Evolutionary conservation across 1,140 invertebrate species (phyloP).

Genomic region (Caenorhabditis tropicalis): DNA sequence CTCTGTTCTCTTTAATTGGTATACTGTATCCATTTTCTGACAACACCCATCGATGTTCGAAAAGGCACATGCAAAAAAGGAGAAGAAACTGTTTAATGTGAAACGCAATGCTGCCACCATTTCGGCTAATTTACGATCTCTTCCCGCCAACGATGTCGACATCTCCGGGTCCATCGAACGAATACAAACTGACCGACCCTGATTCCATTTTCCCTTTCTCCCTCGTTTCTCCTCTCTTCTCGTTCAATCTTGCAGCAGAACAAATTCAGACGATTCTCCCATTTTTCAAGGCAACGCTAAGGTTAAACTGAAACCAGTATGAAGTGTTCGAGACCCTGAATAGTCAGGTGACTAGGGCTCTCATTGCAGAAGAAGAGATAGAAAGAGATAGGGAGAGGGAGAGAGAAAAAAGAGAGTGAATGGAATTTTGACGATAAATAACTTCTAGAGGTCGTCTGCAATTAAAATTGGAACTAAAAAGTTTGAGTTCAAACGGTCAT

Average conservation of each 20-base stretch:
- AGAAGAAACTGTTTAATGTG: background rate
- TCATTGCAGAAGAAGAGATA: background rate
- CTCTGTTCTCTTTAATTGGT: background rate
- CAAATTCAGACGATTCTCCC: background rate
- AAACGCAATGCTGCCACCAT: slow-evolving; percentile 20
- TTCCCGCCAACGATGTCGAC: background rate
- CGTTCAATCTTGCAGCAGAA: background rate
- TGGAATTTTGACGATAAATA: background rate
- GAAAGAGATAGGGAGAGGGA: no score
- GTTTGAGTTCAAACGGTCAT: background rate
- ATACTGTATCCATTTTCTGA: background rate
- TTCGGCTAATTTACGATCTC: slow-evolving; percentile 23
- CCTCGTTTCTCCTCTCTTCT: background rate
- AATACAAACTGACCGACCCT: slow-evolving; percentile 32
- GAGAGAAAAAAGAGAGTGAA: background rate
- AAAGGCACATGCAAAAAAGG: background rate
- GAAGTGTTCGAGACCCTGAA: slow-evolving; percentile 17
- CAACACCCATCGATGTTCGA: background rate
- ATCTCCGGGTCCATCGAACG: slow-evolving; percentile 30
- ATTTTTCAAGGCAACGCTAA: background rate
- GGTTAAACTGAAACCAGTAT: slow-evolving; percentile 27
- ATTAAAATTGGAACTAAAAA: background rate
- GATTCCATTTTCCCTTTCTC: background rate
- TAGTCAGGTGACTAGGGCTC: slow-evolving; percentile 10
- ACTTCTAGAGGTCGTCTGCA: slow-evolving; percentile 13